Base-by-base conservation (phyloP, 2,113 vertebrate species). In the Brachyhypopomus gauderio region DNA sequence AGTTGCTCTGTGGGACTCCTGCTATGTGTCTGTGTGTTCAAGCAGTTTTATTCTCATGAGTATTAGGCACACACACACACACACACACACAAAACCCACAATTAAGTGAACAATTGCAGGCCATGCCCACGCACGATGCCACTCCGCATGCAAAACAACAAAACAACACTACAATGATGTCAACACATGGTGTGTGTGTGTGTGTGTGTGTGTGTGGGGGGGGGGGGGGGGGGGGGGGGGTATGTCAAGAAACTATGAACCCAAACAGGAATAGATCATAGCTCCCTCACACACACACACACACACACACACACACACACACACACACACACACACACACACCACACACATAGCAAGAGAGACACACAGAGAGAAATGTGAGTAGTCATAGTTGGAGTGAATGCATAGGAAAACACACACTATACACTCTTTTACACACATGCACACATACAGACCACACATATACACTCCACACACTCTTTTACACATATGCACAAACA, bases 331-430 rank as follows among this genome's bases (percentile, higher is more conserved):
- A 52, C 11, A 52, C 6, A 30, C 3, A 52, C 45, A 52, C 11
- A 52, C 11, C 11, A 52, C 11, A 52, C 11, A 52, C 6, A 30
- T 0, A 30, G 25, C 62, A 64, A 71, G 62, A 75, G 36, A 55
- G 9, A 63, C 23, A 55, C 48, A 5, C 60, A 60, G 78, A 63
- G 56, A 41, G 58, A 75, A 64, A 27, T 20, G 63, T 75, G 74
- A 66, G 67, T 70, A 72, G 58, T 67, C 60, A 74, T 84, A 72
- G 63, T 34, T 76, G 77, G 87, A 88, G 91, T 92, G 89, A 93
- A 93, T 93, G 86, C 88, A 93, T 93, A 89, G 80, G 84, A 83
- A 88, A 87, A 88, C 87, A 91, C 86, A 83, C 87, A 86, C 90
- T 87, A 23, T n/a, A 76, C 59, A 45, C 60, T 66, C 34, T 2